A percentile compares a stretch with the other conserved stretches of the same genome.
These are phyloP conservation scores for Leptopterna dolabrata DNA, from an alignment of 2,888 invertebrate species.

Conservation along the genomic window DNA sequence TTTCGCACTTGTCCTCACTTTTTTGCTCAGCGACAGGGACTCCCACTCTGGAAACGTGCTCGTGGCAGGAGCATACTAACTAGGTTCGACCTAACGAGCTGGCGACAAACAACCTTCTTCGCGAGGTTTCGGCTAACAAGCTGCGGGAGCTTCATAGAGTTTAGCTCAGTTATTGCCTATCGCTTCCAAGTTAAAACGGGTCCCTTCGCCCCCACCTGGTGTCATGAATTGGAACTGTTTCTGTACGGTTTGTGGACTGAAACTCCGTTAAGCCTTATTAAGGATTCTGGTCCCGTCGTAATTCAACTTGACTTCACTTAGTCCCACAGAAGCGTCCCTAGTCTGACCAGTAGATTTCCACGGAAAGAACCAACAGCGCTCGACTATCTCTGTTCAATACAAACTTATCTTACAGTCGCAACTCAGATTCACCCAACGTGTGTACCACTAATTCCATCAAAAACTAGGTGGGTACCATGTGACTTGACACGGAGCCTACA, in stretches of 20 bases:
- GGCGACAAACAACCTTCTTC: conserved; percentile 30
- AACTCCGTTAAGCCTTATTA: not conserved
- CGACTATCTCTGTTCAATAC: no score
- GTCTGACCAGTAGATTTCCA: no score
- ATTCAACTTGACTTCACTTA: no score
- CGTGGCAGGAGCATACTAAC: conserved; percentile 39
- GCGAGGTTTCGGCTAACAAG: not conserved
- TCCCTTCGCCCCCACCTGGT: not conserved
- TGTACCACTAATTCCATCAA: no score
- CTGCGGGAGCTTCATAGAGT: not conserved
- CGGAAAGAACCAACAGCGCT: no score
- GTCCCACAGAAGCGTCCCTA: no score
- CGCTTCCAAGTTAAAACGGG: not conserved
- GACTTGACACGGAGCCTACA: no score
- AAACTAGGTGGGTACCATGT: no score
- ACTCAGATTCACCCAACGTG: no score
- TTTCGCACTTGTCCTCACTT: conserved; percentile 8
- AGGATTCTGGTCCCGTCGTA: not conserved
- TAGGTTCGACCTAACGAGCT: conserved; percentile 39
- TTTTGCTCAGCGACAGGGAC: not conserved
- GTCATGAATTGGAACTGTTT: not conserved
- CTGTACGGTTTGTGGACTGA: not conserved
- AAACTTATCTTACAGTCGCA: no score
- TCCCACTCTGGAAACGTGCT: no score
- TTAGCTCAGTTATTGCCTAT: conserved; percentile 29